Evolutionary conservation across 35 echinoderm and acorn worm genomes (phyloP), one percentile per base, ranked within the genome.

Genomic region (Ophiothrix spiculata): DNA sequence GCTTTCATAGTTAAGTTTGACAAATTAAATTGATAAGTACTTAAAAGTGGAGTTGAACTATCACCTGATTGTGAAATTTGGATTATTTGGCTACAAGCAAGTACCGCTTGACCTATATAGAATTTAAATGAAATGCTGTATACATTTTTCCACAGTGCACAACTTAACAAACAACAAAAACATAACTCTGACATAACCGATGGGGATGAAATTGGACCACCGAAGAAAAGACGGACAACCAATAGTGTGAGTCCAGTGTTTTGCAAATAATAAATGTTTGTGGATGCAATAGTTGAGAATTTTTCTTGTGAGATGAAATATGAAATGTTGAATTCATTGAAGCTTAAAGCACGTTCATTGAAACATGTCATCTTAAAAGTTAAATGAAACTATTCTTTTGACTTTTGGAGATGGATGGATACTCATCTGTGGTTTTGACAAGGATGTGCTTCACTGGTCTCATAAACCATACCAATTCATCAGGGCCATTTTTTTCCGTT

Each of bases 221-320:
- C 86, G 3, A 88, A 56, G 86, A 88, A 88, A 80, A 88, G 78
- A 40, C 86, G 64, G 40, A 77, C 86, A 40, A 78, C 86, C 4
- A 88, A 60, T 45, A 82, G 64, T 56, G 86, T 88, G 37, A 88
- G 86, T 64, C 28, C 36, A 21, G 37, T 79, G 31, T 39, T 14
- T 37, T 35, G 33, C 25, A 37, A 15, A 17, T 14, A 36, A 14
- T 34, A 31, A n/a, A 77, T 16, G 16, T 34, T 36, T 17, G 0
- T 34, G n/a, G n/a, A n/a, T n/a, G n/a, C n/a, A n/a, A n/a, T n/a
- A n/a, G n/a, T n/a, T n/a, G n/a, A n/a, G 37, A 16, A 35, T 34
- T 17, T 77, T 77, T 69, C 1, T 13, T 21, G 60, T 69, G 32
- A 69, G 28, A 15, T 31, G 21, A 21, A 21, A 69, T 69, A 31